Percentiles rank a stretch among this genome's conserved stretches.
phyloP scores from a whole-genome alignment of 2,797 vertebrate species.

The Limosa lapponica region DNA sequence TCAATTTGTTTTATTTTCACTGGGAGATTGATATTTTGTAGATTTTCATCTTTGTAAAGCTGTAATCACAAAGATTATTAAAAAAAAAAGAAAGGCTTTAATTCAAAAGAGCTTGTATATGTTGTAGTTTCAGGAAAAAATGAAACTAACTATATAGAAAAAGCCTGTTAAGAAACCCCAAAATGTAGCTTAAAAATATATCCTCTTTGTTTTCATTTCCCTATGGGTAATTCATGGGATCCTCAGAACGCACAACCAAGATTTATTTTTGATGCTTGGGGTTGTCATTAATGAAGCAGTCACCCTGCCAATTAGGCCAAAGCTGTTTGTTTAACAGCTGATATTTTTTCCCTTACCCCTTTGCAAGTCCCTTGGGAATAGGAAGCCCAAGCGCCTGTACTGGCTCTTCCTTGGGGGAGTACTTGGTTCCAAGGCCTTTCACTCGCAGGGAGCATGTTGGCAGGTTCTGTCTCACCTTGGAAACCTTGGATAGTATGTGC shows the following conservation, averaged over 20 bases:
- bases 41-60: background rate
- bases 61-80: background rate
- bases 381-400: background rate
- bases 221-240: background rate
- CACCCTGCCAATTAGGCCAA: background rate
- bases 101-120: background rate
- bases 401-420: background rate
- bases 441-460: accelerated
- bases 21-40: background rate
- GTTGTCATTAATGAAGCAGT: background rate
- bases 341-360: background rate
- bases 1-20: background rate
- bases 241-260: background rate
- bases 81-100: background rate
- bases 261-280: background rate
- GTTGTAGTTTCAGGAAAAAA: background rate
- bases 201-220: background rate
- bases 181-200: background rate
- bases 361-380: background rate
- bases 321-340: background rate
- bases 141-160: background rate
- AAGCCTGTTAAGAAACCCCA: background rate
- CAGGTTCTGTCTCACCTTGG: background rate
- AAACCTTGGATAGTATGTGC: background rate
- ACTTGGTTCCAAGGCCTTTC: background rate